Evolutionary conservation across 2,888 invertebrate genomes (phyloP).

Genomic region (Cheilosia impressa): DNA sequence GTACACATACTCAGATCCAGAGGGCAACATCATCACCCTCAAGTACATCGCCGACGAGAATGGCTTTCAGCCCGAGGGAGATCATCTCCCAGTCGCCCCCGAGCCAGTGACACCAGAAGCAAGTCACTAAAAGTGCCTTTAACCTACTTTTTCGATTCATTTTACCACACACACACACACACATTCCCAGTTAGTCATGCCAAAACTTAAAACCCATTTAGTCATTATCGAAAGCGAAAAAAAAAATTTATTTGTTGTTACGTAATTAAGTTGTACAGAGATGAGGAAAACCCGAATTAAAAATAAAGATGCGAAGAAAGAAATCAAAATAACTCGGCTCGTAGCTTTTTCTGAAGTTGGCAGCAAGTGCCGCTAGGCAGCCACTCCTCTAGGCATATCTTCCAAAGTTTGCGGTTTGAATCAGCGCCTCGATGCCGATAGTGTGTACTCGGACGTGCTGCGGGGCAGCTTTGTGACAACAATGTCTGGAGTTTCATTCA

Average conservation of each 20-base stretch:
- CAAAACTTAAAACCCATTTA: slow-evolving; percentile 69
- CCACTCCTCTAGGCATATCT: neutral
- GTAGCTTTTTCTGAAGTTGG: neutral
- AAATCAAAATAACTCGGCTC: slow-evolving; percentile 15
- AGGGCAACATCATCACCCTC: slow-evolving; percentile 87
- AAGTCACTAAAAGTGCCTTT: slow-evolving; percentile 47
- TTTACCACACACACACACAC: slow-evolving; percentile 17
- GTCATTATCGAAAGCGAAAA: slow-evolving; percentile 59
- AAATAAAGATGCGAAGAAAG: slow-evolving; percentile 54
- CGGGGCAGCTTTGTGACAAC: slow-evolving; percentile 12
- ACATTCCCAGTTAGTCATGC: slow-evolving; percentile 59
- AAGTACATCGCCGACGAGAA: slow-evolving; percentile 89
- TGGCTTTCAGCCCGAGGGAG: slow-evolving; percentile 88
- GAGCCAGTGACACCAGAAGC: slow-evolving; percentile 78
- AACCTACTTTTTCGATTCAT: slow-evolving; percentile 46
- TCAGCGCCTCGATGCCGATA: neutral
- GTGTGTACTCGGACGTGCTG: neutral
- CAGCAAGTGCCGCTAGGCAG: neutral
- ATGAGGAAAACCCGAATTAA: slow-evolving; percentile 58
- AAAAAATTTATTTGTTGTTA: slow-evolving; percentile 65
- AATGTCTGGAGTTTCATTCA: slow-evolving; percentile 40
- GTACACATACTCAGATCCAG: slow-evolving; percentile 89
- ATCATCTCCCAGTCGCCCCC: slow-evolving; percentile 86
- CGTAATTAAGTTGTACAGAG: slow-evolving; percentile 73
- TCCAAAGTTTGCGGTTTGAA: neutral